Base-by-base conservation (phyloP, 1,140 invertebrate species). In the Drosophila pseudoobscura region DNA sequence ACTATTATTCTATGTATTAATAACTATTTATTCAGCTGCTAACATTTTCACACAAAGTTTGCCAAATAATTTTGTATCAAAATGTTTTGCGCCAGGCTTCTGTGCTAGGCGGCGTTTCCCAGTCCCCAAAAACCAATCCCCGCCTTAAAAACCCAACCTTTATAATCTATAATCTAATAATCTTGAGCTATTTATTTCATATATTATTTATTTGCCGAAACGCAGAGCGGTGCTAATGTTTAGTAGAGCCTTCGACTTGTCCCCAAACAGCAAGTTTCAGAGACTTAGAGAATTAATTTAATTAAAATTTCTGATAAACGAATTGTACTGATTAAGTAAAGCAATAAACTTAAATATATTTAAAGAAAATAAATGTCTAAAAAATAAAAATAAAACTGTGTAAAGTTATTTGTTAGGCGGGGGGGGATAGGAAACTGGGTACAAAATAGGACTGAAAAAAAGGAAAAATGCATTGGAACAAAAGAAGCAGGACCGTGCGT, bases 271-370 rank as follows among this genome's bases (percentile, higher is more conserved):
- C 51, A 53, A 62, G 31, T 44, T 57, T 65, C 66, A 63, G 60
- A 73, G 60, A 64, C 57, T 60, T 75, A 68, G 58, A 73, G 51
- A 56, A 43, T n/a, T 52, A 43, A 51, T 57, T 22, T 29, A 39
- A 47, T 47, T 49, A 44, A 49, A 49, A 54, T 75, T 70, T 50
- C 61, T 78, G 50, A 62, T 83, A 90, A 87, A 90, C 73, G 70
- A 89, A 90, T 85, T 89, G 84, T 90, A 90, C 78, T 90, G 89
- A 90, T 80, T 90, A 90, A 90, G 89, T 90, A 90, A 90, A 75
- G 83, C 82, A 88, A 85, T 82, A 71, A 80, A 85, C 56, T 74
- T 57, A 79, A 76, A 57, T 61, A 62, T 70, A 85, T 56, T 47
- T 55, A 68, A 69, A 47, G 11, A 11, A 57, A 65, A 65, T 58